These are phyloP conservation scores for Stomatorhinus walkeri DNA, from an alignment of 2,797 vertebrate genomes.

Conservation along the genomic window DNA sequence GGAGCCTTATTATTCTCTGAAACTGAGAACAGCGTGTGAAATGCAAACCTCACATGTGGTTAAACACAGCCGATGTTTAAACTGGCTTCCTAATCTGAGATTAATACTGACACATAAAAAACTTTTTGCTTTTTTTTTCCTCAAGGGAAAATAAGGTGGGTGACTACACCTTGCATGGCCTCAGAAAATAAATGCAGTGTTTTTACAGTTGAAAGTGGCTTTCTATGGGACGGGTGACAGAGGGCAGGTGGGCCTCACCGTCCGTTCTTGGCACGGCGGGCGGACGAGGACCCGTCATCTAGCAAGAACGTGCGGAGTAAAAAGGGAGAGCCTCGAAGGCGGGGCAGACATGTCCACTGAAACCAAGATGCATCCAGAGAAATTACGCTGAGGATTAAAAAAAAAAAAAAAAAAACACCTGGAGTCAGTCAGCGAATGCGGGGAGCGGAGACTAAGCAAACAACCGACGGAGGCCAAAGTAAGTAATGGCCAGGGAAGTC, in stretches of 20 bases:
- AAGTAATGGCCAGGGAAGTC: neutral
- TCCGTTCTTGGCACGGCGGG: neutral
- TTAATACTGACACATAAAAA: slow-evolving; percentile 8
- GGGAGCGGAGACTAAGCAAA: neutral
- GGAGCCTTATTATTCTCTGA: slow-evolving; percentile 3
- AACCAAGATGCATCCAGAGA: neutral
- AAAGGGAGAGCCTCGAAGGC: neutral
- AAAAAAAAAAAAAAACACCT: neutral
- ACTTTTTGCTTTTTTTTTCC: neutral
- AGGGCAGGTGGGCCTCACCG: neutral
- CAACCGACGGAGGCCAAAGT: neutral
- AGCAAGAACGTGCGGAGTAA: neutral
- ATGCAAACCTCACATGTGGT: neutral
- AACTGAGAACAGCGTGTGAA: neutral
- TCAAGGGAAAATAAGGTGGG: neutral
- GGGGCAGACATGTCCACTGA: neutral
- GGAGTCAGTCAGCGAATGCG: neutral
- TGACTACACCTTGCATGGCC: neutral
- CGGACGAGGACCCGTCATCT: neutral
- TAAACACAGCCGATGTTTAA: neutral
- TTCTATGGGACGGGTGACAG: neutral
- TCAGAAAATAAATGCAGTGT: neutral
- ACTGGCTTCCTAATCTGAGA: slow-evolving; percentile 1
- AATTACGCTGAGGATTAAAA: neutral
- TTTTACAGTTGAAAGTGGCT: neutral